Percentiles rank a stretch among this genome's conserved stretches.
Evolutionary conservation across 1,140 invertebrate species (phyloP).

Genomic region (Hetaerina americana): DNA sequence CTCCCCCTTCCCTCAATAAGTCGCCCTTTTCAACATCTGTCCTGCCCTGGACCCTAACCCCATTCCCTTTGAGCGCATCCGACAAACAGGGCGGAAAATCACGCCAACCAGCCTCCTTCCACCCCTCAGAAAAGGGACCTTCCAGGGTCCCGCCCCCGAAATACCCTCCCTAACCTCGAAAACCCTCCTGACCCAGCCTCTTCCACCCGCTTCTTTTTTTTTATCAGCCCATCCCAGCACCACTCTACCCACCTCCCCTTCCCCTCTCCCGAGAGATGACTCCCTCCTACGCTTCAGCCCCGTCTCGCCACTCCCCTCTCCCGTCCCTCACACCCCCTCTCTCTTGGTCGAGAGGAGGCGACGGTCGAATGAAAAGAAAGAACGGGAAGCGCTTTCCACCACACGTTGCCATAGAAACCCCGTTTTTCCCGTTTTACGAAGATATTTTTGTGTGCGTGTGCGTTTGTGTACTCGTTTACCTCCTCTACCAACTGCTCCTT

Average conservation of each 20-base stretch:
- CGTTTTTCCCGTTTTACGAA: too few relatives aligned
- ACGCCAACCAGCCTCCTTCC: not conserved
- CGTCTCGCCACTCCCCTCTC: not conserved
- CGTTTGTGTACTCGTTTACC: too few relatives aligned
- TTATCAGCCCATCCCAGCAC: not conserved
- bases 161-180: not conserved
- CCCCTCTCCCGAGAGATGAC: not conserved
- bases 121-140: not conserved
- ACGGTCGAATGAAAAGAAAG: too few relatives aligned
- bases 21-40: not conserved
- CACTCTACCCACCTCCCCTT: not conserved
- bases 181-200: too few relatives aligned
- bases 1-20: not conserved
- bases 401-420: too few relatives aligned
- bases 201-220: too few relatives aligned
- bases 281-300: not conserved
- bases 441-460: too few relatives aligned
- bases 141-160: not conserved
- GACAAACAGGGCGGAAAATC: not conserved
- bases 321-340: not conserved
- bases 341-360: too few relatives aligned
- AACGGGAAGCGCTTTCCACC: too few relatives aligned
- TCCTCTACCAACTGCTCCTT: too few relatives aligned
- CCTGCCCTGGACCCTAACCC: not conserved
- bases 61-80: not conserved